These are phyloP conservation scores for Notodonta dromedarius DNA, from an alignment of 2,888 invertebrate genomes.

Conservation along the genomic window DNA sequence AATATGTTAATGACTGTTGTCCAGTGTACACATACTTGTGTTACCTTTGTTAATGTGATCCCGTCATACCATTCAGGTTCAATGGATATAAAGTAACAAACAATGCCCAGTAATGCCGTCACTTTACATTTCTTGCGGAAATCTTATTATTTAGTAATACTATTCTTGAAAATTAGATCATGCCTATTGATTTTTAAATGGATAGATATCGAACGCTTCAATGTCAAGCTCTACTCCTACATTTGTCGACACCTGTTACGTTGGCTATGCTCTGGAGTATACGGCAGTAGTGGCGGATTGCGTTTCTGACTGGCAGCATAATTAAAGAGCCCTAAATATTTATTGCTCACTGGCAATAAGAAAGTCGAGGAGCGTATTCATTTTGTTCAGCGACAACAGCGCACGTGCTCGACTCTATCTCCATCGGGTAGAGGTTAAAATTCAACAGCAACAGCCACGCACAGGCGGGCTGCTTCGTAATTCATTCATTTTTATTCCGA, in stretches of 20 bases:
- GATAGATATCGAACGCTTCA: constrained; percentile 40
- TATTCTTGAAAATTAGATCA: constrained; percentile 15
- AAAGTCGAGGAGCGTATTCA: constrained; percentile 53
- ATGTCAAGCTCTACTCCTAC: constrained; percentile 52
- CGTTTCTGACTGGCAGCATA: constrained; percentile 22
- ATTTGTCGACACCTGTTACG: constrained; percentile 73
- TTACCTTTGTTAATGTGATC: neutral
- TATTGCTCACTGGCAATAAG: constrained; percentile 49
- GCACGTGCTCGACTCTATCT: constrained; percentile 74
- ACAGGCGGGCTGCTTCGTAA: constrained; percentile 58
- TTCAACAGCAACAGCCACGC: constrained; percentile 55
- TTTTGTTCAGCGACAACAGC: constrained; percentile 59
- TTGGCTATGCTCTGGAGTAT: constrained; percentile 35
- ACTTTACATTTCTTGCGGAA: neutral
- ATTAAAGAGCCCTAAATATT: constrained; percentile 46
- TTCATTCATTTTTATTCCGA: constrained; percentile 71
- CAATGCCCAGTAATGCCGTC: neutral
- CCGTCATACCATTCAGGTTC: neutral
- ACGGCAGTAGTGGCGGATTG: constrained; percentile 27
- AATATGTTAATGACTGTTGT: neutral
- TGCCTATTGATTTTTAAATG: constrained; percentile 54
- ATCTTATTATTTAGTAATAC: neutral
- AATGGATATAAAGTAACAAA: neutral
- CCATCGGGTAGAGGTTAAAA: constrained; percentile 68
- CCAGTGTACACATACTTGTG: neutral